Base-by-base conservation (phyloP, 1,140 invertebrate genomes). In the Nylanderia fulva region DNA sequence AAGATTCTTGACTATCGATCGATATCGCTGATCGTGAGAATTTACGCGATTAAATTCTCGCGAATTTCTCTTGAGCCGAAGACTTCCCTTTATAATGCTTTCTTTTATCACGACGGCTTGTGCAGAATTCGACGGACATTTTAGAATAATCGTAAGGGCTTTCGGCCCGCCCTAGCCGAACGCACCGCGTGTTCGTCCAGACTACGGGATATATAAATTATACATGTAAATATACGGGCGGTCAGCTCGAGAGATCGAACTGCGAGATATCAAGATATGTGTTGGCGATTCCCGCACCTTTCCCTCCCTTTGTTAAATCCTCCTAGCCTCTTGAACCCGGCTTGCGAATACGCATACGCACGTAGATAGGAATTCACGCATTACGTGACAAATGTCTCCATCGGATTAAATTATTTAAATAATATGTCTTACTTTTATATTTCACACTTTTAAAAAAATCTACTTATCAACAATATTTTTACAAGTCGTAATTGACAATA, bases 211-310 rank as follows among this genome's bases (percentile, higher is more conserved):
- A 94, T 93, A 93, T 94, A 94, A 94, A 94, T 94, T 94, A 94
- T 93, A 93, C 93, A 94, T 94, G 92, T 93, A 94, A 94, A 93
- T 94, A 93, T 93, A 94, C 92, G 91, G 89, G 85, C 92, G 87
- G 87, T 88, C 87, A 27, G 60, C 84, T 79, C 88, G 58, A 85
- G 91, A 93, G 93, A 93, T 94, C 92, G 89, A 94, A 93, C 85
- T 84, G 87, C 77, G 61, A 91, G 92, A 94, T 94, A 93, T 93
- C 91, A 90, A 92, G 88, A 93, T 91, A 92, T 91, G 92, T 93
- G 91, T 90, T 91, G 91, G 92, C 91, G 90, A 92, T 77, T 77
- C 91, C 88, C 85, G 88, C 90, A 39, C 61, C 58, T 82, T 76
- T 77, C 45, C 21, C 21, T 54, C 88, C 42, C 79, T 69, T 80